Conservation (phyloP, 2,888 invertebrate genomes). For the Cactoblastis cactorum region DNA sequence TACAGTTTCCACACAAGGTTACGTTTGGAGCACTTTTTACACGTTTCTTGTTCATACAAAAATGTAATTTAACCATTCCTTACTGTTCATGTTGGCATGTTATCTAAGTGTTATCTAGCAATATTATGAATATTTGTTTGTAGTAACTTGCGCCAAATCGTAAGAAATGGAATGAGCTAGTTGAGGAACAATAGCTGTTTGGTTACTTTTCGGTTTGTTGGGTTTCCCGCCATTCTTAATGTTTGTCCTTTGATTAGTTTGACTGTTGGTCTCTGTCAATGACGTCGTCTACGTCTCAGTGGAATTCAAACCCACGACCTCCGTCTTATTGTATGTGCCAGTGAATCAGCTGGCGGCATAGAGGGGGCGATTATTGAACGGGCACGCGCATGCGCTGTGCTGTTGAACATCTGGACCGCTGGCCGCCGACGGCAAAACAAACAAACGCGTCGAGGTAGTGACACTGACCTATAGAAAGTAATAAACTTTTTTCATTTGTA, state of each 20-base stretch:
- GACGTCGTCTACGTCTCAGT: neutral
- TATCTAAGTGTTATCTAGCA: too few relatives aligned
- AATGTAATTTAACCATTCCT: too few relatives aligned
- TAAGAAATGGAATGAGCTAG: neutral
- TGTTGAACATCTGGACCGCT: conserved; percentile 42
- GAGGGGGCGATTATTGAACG: conserved; percentile 62
- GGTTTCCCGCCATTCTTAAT: neutral
- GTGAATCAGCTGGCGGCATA: conserved; percentile 43
- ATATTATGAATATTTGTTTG: too few relatives aligned
- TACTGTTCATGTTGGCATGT: too few relatives aligned
- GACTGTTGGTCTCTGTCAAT: neutral
- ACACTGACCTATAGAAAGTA: conserved; percentile 54
- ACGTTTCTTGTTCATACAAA: too few relatives aligned
- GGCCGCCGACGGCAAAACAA: conserved; percentile 60
- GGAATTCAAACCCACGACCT: too few relatives aligned
- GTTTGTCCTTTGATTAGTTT: neutral
- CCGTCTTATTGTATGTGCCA: too few relatives aligned
- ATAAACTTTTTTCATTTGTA: conserved; percentile 2
- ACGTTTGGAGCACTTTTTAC: too few relatives aligned
- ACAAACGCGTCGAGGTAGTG: conserved; percentile 57
- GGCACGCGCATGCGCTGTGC: conserved; percentile 60
- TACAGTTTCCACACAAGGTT: too few relatives aligned
- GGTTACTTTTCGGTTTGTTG: neutral
- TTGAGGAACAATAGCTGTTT: neutral
- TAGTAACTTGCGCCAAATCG: neutral